Evolutionary conservation across 2,888 invertebrate species (phyloP).

Genomic region (Thereva unica): DNA sequence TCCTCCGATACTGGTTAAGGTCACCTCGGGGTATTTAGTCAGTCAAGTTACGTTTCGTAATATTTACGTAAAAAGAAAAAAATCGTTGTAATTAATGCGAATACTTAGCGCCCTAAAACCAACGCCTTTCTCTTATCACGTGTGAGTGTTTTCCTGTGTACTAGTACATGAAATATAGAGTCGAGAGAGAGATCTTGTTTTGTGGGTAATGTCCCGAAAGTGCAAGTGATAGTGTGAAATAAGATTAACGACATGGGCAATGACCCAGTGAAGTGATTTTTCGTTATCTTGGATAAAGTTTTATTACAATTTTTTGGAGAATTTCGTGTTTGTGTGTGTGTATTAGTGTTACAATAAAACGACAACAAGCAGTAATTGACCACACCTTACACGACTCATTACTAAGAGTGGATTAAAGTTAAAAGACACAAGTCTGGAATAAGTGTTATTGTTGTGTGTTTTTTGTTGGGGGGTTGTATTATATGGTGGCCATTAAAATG

Average conservation of each 20-base stretch:
- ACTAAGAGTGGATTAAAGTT: too few species aligned
- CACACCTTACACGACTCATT: too few species aligned
- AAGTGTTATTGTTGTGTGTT: too few species aligned
- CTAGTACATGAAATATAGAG: neutral
- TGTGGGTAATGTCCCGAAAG: neutral
- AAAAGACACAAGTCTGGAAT: too few species aligned
- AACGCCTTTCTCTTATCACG: slow-evolving; percentile 1
- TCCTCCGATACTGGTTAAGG: neutral
- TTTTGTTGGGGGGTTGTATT: too few species aligned
- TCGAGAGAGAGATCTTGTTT: neutral
- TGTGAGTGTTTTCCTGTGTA: neutral
- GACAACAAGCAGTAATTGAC: too few species aligned
- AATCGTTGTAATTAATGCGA: too few species aligned
- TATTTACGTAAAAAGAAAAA: slow-evolving; percentile 7
- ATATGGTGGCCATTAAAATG: slow-evolving; percentile 1
- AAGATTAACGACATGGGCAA: slow-evolving; percentile 18
- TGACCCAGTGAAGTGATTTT: slow-evolving; percentile 28
- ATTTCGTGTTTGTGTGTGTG: too few species aligned
- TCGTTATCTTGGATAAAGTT: slow-evolving; percentile 3
- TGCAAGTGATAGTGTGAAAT: slow-evolving; percentile 15
- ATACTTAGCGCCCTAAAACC: too few species aligned
- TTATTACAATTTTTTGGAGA: too few species aligned
- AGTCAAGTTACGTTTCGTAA: neutral
- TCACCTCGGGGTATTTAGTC: neutral
- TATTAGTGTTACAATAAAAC: too few species aligned